Base-by-base conservation (phyloP, 1,140 invertebrate genomes). In the Leptinotarsa lineolata region DNA sequence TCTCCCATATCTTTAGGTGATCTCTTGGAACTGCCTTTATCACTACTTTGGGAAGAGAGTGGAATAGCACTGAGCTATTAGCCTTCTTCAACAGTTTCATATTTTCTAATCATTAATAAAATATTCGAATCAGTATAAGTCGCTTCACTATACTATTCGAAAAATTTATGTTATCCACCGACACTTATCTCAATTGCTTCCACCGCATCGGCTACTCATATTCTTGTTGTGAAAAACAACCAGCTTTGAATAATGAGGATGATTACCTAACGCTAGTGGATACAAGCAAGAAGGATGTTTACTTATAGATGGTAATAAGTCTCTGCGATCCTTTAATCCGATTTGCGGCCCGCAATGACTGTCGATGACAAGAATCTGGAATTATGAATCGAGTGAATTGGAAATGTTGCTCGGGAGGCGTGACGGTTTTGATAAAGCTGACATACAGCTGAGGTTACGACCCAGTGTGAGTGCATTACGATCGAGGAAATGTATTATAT, bases 201-300 rank as follows among this genome's bases (percentile, higher is more conserved):
- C n/a, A 54, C n/a, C 48, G 48, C n/a, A 18, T 54, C 48, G 48
- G 48, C 48, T 54, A 54, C 48, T 54, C 48, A 18, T 15, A 54
- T 54, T 54, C 48, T 54, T 54, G 48, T 54, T 54, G 15, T 5
- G n/a, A 16, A 18, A 54, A 54, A 54, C 48, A 18, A 18, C 48
- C 15, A 18, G 48, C 15, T 54, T 54, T 54, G 48, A 54, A 54
- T 54, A 54, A 54, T 54, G 48, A 54, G 48, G 48, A 13, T 54
- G n/a, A 54, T 54, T 54, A 54, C 48, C n/a, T 15, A 15, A 18
- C 15, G 48, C 15, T 16, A 54, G n/a, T 54, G 48, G 48, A 54
- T 54, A 54, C 48, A 54, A 54, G 48, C n/a, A 54, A 54, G 48
- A 54, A 54, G 48, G 48, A 54, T 54, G 48, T 54, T 54, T 54